Evolutionary conservation across 2,888 invertebrate genomes (phyloP), one percentile per base, ranked within the genome.

Genomic region (Drosophila pegasa): DNA sequence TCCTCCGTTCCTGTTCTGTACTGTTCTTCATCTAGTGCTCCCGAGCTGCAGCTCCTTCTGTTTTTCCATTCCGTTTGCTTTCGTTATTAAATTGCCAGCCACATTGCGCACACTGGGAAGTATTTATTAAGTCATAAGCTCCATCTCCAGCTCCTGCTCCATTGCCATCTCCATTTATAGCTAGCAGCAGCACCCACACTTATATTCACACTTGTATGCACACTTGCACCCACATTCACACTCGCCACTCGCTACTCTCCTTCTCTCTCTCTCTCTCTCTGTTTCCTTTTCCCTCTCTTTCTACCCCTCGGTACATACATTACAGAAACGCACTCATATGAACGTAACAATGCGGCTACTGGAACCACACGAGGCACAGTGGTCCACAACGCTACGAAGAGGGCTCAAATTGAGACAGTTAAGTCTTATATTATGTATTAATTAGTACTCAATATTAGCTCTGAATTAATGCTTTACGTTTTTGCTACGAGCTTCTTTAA

Each of bases 21-120:
- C 20, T 51, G 55, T 43, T 31, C 35, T 6, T 25, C 16, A 22
- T 16, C 43, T 18, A n/a, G 35, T n/a, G 45, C n/a, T 20, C 18
- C 52, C 31, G 16, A 20, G n/a, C 22, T 54, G 33, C 41, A 41
- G 38, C 61, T 74, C 52, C 54, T 70, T 66, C 47, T 47, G 41
- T 48, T 61, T 65, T 66, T 43, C 58, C 66, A 57, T 76, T 74
- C 79, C 86, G 79, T 79, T 79, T 85, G 77, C 79, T 77, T 69
- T 78, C 77, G 77, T 85, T 87, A 83, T 87, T 83, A 83, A 82
- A 83, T 87, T 83, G 86, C 83, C 80, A 83, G 86, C 80, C 88
- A 76, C 86, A 79, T 73, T 66, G 85, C 82, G 71, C 80, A 59
- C 87, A 55, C 74, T 77, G 77, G 74, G 57, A 83, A 79, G 88